Evolutionary conservation across 1,140 invertebrate genomes (phyloP), one percentile per base, ranked within the genome.

Genomic region (Cephus cinctus): DNA sequence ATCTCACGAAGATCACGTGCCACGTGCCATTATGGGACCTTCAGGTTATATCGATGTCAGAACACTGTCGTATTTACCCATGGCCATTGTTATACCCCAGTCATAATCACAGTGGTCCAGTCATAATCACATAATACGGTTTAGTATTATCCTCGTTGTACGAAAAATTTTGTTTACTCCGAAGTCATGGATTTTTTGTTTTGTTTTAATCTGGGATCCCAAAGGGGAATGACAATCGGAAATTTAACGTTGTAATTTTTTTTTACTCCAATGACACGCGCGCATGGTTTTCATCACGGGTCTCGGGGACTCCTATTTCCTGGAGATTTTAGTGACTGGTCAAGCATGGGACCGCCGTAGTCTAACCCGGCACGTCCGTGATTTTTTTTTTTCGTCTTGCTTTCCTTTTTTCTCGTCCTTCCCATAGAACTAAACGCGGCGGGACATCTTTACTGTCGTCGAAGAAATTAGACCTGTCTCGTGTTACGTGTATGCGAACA

Each of bases 401-500:
- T 38, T 45, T 45, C 35, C 31, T 4, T 22, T 22, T 14, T 27
- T 21, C 31, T 36, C 47, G 14, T 36, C 34, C 31, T 39, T 22
- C 25, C 44, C 27, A 12, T 36, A 14, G 15, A 12, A 38, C 30
- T 47, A 15, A 52, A 46, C 54, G 50, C 50, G 47, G 53, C 47
- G 53, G 47, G 25, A 56, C 34, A 36, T 36, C 34, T 36, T 36
- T 18, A 14, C 61, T 56, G 59, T 62, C 54, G 52, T 56, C 59
- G 35, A 41, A 56, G 56, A 59, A 61, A 62, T 59, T 62, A 57
- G 54, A 63, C 48, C 61, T 59, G 56, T 52, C 46, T 62, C 61
- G 35, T 46, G 42, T 62, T 63, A 57, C 57, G 45, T 21, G 31
- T 50, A 52, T 50, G 23, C 43, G 51, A 56, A 49, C 55, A 63